These are phyloP conservation scores for Heterodera schachtii DNA, from an alignment of 1,140 invertebrate species.

Conservation along the genomic window DNA sequence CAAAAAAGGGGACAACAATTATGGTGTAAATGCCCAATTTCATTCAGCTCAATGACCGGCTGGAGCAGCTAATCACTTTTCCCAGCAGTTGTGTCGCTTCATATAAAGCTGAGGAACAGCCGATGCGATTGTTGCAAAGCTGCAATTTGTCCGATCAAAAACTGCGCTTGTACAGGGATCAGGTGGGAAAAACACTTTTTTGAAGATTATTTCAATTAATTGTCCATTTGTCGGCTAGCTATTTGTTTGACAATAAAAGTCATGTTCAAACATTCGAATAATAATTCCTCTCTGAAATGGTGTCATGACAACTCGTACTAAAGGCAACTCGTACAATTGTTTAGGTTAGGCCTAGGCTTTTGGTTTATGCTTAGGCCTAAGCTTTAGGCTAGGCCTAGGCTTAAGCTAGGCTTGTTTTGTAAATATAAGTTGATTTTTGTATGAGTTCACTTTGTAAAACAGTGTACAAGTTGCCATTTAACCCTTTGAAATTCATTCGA, in stretches of 20 bases:
- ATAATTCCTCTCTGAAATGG: too few species aligned
- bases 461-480: too few species aligned
- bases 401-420: too few species aligned
- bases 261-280: background rate
- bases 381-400: too few species aligned
- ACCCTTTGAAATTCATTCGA: too few species aligned
- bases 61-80: constrained; percentile 57
- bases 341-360: too few species aligned
- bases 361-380: too few species aligned
- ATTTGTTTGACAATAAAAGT: background rate
- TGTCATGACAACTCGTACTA: background rate
- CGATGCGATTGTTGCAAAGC: constrained; percentile 63
- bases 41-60: constrained; percentile 40
- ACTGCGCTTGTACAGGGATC: constrained; percentile 46
- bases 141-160: constrained; percentile 40
- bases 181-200: constrained; percentile 26
- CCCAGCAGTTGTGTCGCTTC: constrained; percentile 61
- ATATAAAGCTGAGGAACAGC: constrained; percentile 52
- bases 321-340: too few species aligned
- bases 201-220: background rate
- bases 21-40: background rate
- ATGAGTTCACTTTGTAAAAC: too few species aligned
- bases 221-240: too few species aligned
- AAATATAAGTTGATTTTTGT: too few species aligned
- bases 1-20: too few species aligned